phyloP scores from a whole-genome alignment of 2,113 vertebrate species.

The Lycaon pictus region DNA sequence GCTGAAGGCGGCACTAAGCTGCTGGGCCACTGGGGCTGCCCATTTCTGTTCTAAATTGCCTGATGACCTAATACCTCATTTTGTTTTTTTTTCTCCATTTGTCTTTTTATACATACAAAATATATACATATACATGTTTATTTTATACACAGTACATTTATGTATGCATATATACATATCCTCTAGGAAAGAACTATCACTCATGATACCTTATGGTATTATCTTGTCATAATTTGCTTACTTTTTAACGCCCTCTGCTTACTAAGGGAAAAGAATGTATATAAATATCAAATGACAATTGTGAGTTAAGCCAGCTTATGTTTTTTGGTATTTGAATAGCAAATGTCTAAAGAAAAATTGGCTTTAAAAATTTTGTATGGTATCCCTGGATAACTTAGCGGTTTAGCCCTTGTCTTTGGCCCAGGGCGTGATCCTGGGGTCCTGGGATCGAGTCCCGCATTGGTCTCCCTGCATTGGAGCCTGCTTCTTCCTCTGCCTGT shows the following conservation, averaged over 20 bases:
- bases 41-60: constrained; percentile 47
- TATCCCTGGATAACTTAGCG: too few species aligned
- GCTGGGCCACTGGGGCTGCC: too few species aligned
- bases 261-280: constrained; percentile 51
- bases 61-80: not conserved
- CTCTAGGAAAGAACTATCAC: not conserved
- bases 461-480: too few species aligned
- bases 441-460: too few species aligned
- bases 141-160: constrained; percentile 43
- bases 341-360: constrained; percentile 69
- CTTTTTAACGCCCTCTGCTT: constrained; percentile 60
- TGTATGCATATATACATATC: not conserved
- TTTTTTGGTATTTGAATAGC: constrained; percentile 72
- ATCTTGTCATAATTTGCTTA: constrained; percentile 56
- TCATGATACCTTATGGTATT: constrained; percentile 54
- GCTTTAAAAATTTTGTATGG: constrained; percentile 58
- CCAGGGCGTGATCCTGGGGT: too few species aligned
- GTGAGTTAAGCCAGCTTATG: constrained; percentile 46
- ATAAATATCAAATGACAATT: constrained; percentile 58
- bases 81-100: constrained; percentile 11
- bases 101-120: constrained; percentile 29
- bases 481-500: too few species aligned
- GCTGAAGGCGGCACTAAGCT: too few species aligned
- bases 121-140: constrained; percentile 36
- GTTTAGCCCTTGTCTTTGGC: too few species aligned